phyloP scores from a whole-genome alignment of 1,140 invertebrate species.

The Drosophila prosaltans region DNA sequence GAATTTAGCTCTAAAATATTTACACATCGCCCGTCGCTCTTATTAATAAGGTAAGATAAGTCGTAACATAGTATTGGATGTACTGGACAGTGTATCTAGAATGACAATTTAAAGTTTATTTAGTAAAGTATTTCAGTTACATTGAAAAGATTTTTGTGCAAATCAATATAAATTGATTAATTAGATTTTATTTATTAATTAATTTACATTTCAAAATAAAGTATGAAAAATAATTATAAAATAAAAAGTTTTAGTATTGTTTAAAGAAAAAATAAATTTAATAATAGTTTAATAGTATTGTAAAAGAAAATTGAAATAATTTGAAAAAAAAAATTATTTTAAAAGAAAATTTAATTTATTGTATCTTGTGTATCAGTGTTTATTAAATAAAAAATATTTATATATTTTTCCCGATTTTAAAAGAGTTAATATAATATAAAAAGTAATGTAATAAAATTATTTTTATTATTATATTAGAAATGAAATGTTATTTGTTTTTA shows the following conservation, averaged over 20 bases:
- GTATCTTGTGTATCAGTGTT: slow-evolving; percentile 88
- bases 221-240: slow-evolving; percentile 77
- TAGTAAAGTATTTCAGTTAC: slow-evolving; percentile 81
- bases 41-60: slow-evolving; percentile 84
- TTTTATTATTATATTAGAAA: slow-evolving; percentile 83
- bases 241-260: slow-evolving; percentile 83
- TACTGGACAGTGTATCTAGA: slow-evolving; percentile 87
- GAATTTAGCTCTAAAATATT: slow-evolving; percentile 85
- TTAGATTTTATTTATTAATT: slow-evolving; percentile 82
- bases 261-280: slow-evolving; percentile 63
- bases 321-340: too few relatives aligned
- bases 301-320: slow-evolving; percentile 40
- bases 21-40: slow-evolving; percentile 56
- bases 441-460: slow-evolving; percentile 74
- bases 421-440: slow-evolving; percentile 84
- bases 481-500: slow-evolving; percentile 86
- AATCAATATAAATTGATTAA: slow-evolving; percentile 40
- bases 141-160: slow-evolving; percentile 47
- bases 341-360: slow-evolving; percentile 82
- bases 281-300: slow-evolving; percentile 84
- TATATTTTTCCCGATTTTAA: slow-evolving; percentile 86
- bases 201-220: slow-evolving; percentile 84
- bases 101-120: too few relatives aligned
- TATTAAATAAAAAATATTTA: slow-evolving; percentile 84
- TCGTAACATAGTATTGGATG: slow-evolving; percentile 88